These are phyloP conservation scores for Nycticorax nycticorax DNA, from an alignment of 2,113 vertebrate species.

Conservation along the genomic window DNA sequence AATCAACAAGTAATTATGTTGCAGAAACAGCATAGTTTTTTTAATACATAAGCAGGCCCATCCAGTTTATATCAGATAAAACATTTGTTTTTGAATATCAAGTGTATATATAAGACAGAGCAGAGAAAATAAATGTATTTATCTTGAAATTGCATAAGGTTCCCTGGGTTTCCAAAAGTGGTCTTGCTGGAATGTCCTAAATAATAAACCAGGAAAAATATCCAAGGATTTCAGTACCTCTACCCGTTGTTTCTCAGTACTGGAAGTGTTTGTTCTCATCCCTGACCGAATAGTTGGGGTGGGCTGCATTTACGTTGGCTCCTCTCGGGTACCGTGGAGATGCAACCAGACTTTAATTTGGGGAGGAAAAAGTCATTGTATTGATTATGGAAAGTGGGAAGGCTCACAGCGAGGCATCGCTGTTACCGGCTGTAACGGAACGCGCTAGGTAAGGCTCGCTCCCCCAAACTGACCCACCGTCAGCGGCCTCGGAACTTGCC, in stretches of 20 bases:
- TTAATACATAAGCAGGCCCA: neutral
- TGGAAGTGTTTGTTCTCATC: neutral
- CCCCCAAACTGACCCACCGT: neutral
- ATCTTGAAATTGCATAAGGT: neutral
- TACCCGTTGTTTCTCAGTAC: neutral
- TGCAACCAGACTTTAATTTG: neutral
- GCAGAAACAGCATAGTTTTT: neutral
- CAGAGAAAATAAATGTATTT: neutral
- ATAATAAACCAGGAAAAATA: neutral
- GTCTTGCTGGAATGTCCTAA: neutral
- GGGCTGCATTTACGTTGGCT: neutral
- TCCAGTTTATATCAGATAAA: neutral
- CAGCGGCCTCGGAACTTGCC: neutral
- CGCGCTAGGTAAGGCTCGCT: neutral
- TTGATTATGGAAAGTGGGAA: neutral
- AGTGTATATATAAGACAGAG: neutral
- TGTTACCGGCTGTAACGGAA: neutral
- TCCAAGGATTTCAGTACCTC: neutral
- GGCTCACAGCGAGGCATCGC: neutral
- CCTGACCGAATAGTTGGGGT: neutral
- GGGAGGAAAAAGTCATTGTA: accelerated
- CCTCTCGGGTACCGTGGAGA: neutral
- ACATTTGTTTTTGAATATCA: neutral
- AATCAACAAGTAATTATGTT: neutral
- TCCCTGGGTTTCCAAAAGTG: neutral